Evolutionary conservation across 2,797 vertebrate genomes (phyloP).

Genomic region (Argya squamiceps): DNA sequence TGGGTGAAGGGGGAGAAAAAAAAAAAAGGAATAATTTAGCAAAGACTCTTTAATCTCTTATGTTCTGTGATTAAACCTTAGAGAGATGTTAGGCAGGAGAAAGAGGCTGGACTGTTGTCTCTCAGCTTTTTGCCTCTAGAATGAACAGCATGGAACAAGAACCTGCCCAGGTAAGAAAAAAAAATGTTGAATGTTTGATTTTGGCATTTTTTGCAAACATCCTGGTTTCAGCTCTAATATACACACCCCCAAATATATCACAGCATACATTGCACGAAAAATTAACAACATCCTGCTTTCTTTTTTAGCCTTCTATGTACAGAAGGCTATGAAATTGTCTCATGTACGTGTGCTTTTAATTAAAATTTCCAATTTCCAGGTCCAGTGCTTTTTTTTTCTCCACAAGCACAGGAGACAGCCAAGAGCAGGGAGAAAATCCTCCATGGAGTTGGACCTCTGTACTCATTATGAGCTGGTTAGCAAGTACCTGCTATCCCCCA

Average conservation of each 20-base stretch:
- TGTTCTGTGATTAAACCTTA: background rate
- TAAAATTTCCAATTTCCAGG: background rate
- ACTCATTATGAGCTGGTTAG: background rate
- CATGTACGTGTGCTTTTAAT: background rate
- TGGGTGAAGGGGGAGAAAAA: background rate
- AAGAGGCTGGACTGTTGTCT: background rate
- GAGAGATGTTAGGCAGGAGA: background rate
- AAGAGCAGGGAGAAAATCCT: background rate
- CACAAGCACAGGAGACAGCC: background rate
- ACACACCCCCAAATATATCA: background rate
- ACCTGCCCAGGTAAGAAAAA: background rate
- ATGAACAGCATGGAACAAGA: background rate
- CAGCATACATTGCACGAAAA: background rate
- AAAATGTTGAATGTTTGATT: background rate
- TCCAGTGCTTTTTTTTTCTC: background rate
- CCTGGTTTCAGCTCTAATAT: background rate
- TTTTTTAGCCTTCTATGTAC: background rate
- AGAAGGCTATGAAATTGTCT: background rate
- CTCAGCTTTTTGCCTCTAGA: background rate
- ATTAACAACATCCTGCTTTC: background rate
- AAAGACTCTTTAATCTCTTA: background rate
- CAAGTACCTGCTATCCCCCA: background rate
- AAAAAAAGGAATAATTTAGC: background rate
- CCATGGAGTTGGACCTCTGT: background rate
- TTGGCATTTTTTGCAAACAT: background rate